A percentile compares a stretch with the other conserved stretches of the same genome.
Conservation (phyloP, 2,113 vertebrate genomes). For the Lagopus muta region DNA sequence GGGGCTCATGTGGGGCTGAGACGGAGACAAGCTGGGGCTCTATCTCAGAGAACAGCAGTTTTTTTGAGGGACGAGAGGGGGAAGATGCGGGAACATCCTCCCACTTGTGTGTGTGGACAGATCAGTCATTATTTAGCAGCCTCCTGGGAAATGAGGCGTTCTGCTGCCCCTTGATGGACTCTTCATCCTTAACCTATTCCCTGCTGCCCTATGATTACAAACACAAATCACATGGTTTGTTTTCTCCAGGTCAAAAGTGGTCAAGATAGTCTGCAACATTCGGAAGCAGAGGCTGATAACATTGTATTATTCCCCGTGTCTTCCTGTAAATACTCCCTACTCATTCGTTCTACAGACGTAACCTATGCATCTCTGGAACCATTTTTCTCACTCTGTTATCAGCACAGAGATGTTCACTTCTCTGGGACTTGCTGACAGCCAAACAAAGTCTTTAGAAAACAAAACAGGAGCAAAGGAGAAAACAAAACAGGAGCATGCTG, state of each 20-base stretch:
- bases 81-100: not conserved
- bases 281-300: not conserved
- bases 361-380: not conserved
- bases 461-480: not conserved
- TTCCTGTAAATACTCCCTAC: not conserved
- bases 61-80: not conserved
- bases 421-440: not conserved
- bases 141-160: not conserved
- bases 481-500: not conserved
- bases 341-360: not conserved
- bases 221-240: rapidly evolving
- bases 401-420: not conserved
- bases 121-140: not conserved
- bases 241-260: not conserved
- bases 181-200: not conserved
- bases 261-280: no score
- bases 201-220: rapidly evolving
- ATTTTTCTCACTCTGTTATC: not conserved
- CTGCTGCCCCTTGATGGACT: not conserved
- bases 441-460: not conserved
- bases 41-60: not conserved
- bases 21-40: not conserved
- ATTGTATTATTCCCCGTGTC: not conserved
- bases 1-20: not conserved
- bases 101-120: not conserved